These are phyloP conservation scores for Drosophila anomelani DNA, from an alignment of 2,888 invertebrate species.

Conservation along the genomic window DNA sequence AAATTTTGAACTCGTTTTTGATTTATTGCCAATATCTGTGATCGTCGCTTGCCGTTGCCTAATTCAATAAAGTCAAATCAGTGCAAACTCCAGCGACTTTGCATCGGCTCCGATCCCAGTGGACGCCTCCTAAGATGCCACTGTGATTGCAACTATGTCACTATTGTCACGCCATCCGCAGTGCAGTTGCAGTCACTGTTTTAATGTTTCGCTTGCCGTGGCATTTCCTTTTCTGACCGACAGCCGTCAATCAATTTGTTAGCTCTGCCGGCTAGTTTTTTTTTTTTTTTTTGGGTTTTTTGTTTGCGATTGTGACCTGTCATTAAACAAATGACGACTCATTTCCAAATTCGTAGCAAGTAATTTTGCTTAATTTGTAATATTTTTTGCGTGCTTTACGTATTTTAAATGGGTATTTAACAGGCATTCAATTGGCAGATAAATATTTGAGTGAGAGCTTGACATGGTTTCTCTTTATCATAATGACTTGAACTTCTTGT, in stretches of 20 bases:
- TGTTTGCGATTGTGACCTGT: slow-evolving; percentile 53
- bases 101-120: slow-evolving; percentile 45
- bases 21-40: slow-evolving; percentile 71
- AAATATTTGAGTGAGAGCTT: background rate
- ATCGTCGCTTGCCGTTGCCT: slow-evolving; percentile 39
- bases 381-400: slow-evolving; percentile 23
- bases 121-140: slow-evolving; percentile 39
- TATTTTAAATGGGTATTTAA: slow-evolving; percentile 26
- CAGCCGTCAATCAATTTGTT: slow-evolving; percentile 81
- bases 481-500: too few species aligned
- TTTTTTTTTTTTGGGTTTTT: background rate
- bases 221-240: slow-evolving; percentile 72
- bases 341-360: slow-evolving; percentile 70
- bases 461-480: background rate
- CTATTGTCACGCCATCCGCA: slow-evolving; percentile 66
- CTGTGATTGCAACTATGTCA: slow-evolving; percentile 62
- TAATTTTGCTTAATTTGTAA: slow-evolving; percentile 62
- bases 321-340: slow-evolving; percentile 79
- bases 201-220: slow-evolving; percentile 54
- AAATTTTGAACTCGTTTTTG: slow-evolving; percentile 81
- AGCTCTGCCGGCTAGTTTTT: slow-evolving; percentile 53
- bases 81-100: slow-evolving; percentile 47
- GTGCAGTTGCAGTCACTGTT: slow-evolving; percentile 26
- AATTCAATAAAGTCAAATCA: slow-evolving; percentile 75
- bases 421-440: background rate